phyloP scores from a whole-genome alignment of 2,888 invertebrate species.

The Catonia carolina region DNA sequence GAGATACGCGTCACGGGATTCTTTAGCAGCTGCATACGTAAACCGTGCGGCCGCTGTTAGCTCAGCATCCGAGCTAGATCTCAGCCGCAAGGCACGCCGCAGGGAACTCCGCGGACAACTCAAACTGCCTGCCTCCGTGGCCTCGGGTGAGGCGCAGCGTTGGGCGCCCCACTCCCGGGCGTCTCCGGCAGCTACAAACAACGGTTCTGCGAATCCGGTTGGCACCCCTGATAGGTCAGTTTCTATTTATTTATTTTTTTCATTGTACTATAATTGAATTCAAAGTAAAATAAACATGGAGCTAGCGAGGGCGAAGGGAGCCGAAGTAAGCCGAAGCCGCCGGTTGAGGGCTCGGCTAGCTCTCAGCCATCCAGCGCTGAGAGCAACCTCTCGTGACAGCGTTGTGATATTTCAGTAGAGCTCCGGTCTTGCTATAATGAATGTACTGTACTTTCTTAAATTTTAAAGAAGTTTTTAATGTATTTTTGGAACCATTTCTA shows the following conservation, averaged over 20 bases:
- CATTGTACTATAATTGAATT: not conserved
- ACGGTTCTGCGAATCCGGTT: not conserved
- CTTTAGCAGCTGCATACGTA: conserved; percentile 61
- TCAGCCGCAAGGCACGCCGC: conserved; percentile 62
- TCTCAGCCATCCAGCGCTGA: no score
- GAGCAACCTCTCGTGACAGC: no score
- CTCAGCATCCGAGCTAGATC: conserved; percentile 68
- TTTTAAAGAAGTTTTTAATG: no score
- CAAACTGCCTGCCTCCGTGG: conserved; percentile 54
- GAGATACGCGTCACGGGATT: conserved; percentile 65
- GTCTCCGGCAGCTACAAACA: not conserved
- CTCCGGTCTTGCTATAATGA: no score
- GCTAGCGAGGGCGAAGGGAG: no score
- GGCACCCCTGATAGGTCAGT: not conserved
- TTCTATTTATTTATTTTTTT: not conserved
- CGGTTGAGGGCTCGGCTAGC: no score
- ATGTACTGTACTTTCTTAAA: no score
- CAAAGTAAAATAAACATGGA: no score
- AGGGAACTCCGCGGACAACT: conserved; percentile 43
- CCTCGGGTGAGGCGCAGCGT: conserved; percentile 55
- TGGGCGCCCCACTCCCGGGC: conserved; percentile 38
- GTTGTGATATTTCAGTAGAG: no score
- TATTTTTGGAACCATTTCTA: no score
- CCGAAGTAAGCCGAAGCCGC: no score
- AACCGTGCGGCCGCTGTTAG: conserved; percentile 56